These are phyloP conservation scores for Macquaria ambigua DNA, from an alignment of 2,113 vertebrate genomes.

Conservation along the genomic window DNA sequence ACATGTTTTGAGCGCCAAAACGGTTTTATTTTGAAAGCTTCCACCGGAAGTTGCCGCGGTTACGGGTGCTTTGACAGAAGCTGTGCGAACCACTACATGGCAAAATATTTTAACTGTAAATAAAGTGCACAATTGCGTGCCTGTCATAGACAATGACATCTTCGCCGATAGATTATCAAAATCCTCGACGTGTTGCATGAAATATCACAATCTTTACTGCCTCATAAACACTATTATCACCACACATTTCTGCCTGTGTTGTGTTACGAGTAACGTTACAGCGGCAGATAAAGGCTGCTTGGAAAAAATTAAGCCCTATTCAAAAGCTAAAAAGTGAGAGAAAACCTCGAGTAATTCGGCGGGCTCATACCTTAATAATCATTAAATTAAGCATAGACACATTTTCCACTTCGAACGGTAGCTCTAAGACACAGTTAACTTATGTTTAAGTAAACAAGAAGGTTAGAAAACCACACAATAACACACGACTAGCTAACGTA, in stretches of 20 bases:
- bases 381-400: too few species aligned
- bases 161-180: neutral
- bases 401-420: constrained; percentile 6
- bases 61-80: neutral
- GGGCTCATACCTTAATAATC: too few species aligned
- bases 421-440: neutral
- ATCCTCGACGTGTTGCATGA: neutral
- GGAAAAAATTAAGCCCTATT: constrained; percentile 67
- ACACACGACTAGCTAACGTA: constrained; percentile 78
- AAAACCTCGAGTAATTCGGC: constrained; percentile 50
- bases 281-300: constrained; percentile 77
- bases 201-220: neutral
- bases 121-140: too few species aligned
- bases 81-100: constrained; percentile 63
- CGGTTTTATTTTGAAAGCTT: constrained; percentile 49
- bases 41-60: neutral
- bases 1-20: accelerated
- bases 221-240: neutral
- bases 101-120: constrained; percentile 82
- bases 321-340: constrained; percentile 71
- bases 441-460: constrained; percentile 32
- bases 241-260: constrained; percentile 41
- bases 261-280: constrained; percentile 54
- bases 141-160: neutral
- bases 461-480: constrained; percentile 83